phyloP scores from a whole-genome alignment of 2,797 vertebrate species.

The Gambusia yucatana region DNA sequence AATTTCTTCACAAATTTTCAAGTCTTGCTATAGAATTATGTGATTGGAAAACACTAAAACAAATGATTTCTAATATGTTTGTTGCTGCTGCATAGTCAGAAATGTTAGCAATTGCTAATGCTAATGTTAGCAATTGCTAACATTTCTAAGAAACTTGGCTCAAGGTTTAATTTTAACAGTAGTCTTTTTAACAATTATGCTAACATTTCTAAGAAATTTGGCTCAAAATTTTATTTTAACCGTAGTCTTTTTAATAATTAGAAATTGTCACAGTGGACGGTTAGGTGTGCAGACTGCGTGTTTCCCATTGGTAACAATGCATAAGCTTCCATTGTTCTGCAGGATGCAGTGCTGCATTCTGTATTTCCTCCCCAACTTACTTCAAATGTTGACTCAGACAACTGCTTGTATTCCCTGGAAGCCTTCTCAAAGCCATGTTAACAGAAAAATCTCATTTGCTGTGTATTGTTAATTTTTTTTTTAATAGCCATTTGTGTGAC shows the following conservation, averaged over 20 bases:
- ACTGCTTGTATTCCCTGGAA: conserved; percentile 74
- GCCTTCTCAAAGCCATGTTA: conserved; percentile 82
- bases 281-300: conserved; percentile 24
- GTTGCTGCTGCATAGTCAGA: not conserved
- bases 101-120: not conserved
- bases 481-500: conserved; percentile 93
- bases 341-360: conserved; percentile 42
- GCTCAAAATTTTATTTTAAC: not conserved
- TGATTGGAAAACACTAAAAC: not conserved
- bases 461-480: conserved; percentile 93
- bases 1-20: not conserved
- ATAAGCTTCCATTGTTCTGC: conserved; percentile 37
- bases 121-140: too few relatives aligned
- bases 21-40: not conserved
- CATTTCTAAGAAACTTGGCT: too few relatives aligned
- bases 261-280: not conserved
- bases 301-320: conserved; percentile 28
- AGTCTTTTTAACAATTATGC: too few relatives aligned
- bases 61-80: not conserved
- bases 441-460: conserved; percentile 92
- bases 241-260: conserved; percentile 27
- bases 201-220: not conserved
- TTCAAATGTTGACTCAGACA: conserved; percentile 70
- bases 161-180: too few relatives aligned
- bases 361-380: conserved; percentile 34